Evolutionary conservation across 2,797 vertebrate species (phyloP), one percentile per base, ranked within the genome.

Genomic region (Arvicola amphibius): DNA sequence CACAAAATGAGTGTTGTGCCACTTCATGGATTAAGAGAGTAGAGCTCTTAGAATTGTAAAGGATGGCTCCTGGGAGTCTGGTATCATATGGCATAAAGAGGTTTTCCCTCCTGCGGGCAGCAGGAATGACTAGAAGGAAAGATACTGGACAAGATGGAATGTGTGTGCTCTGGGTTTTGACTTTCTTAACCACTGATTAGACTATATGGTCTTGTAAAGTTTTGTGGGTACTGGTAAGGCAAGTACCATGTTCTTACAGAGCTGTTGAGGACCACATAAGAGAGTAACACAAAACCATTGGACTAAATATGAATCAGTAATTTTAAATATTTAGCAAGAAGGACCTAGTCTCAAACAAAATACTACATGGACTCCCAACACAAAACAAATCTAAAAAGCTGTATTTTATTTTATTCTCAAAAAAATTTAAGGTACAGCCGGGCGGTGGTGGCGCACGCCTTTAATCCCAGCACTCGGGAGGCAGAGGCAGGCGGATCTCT

Each of bases 291-390:
- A 85, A 69, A 87, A 92, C n/a, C 78, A 80, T 29, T 17, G 0
- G 53, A 79, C 51, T 74, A 86, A 74, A 34, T 32, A 40, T 0
- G 3, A 71, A 69, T 84, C 46, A 76, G 34, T 80, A 71, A 65
- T 53, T 91, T 67, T 48, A 86, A 92, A 83, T 34, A 91, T 53
- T 83, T 63, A 83, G 40, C 37, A 92, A 81, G 16, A 53, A 90
- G 61, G 34, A 14, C 32, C 48, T 77, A 32, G 13, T 63, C 65
- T 61, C 34, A 74, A 96, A 95, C 73, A 90, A 96, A 95, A 91
- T 83, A 34, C 76, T 79, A 79, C 63, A 37, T 51, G 14, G 61
- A 63, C 4, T 93, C 14, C 12, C 34, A 81, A 88, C n/a, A 81
- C 2, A 69, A 79, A 86, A 85, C n/a, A 90, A 90, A 74, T 88